Percentiles rank a stretch among this genome's conserved stretches.
phyloP scores from a whole-genome alignment of 92 coral and sea anemone genomes.

The Paragorgia papillata region DNA sequence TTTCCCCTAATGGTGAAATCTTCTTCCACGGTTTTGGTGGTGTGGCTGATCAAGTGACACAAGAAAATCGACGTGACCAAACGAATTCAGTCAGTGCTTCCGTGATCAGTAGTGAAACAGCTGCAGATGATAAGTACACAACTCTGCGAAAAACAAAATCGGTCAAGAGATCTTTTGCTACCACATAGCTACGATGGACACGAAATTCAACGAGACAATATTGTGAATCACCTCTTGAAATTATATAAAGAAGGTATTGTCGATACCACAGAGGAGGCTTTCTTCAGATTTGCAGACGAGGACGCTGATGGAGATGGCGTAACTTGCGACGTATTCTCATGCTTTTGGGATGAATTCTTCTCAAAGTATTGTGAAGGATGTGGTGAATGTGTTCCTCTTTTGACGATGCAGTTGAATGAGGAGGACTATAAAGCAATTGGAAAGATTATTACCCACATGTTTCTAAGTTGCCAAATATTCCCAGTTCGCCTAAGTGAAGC shows the following conservation, averaged over 20 bases:
- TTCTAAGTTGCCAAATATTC: conserved; percentile 59
- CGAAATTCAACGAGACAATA: conserved; percentile 45
- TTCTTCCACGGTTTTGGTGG: conserved; percentile 26
- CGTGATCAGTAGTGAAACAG: not conserved
- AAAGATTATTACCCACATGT: conserved; percentile 60
- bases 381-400: conserved; percentile 51
- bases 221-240: conserved; percentile 53
- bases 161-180: conserved; percentile 1
- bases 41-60: conserved; percentile 2
- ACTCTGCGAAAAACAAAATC: conserved; percentile 8
- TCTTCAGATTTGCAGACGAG: conserved; percentile 52
- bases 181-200: not conserved
- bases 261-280: conserved; percentile 8
- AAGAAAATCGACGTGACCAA: not conserved
- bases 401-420: conserved; percentile 49
- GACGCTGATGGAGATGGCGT: conserved; percentile 65
- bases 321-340: conserved; percentile 61
- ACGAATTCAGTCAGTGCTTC: not conserved
- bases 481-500: conserved; percentile 68
- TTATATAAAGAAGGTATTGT: conserved; percentile 47
- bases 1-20: too few species aligned
- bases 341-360: conserved; percentile 60
- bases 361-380: conserved; percentile 67
- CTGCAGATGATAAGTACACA: not conserved
- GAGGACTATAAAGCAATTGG: conserved; percentile 62